These are phyloP conservation scores for Tetragonula carbonaria DNA, from an alignment of 2,888 invertebrate species.

Conservation along the genomic window DNA sequence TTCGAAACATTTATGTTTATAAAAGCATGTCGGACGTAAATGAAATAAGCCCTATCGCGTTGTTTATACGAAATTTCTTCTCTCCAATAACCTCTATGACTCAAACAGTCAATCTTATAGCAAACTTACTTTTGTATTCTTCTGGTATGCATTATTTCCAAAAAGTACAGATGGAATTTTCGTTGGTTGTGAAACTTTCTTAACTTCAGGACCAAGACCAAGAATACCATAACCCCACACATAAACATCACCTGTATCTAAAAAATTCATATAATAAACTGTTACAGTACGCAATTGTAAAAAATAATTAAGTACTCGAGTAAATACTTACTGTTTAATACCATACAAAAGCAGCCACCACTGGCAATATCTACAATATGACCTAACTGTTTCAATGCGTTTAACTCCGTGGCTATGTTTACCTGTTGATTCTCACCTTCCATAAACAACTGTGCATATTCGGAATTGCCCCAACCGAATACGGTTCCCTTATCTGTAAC, in stretches of 20 bases:
- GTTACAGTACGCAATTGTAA: constrained; percentile 7
- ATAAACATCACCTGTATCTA: constrained; percentile 93
- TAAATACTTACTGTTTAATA: constrained; percentile 89
- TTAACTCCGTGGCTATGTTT: constrained; percentile 88
- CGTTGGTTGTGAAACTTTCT: constrained; percentile 88
- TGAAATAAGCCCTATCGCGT: too few species aligned
- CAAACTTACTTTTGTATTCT: constrained; percentile 84
- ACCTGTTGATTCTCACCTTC: constrained; percentile 88
- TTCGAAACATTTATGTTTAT: too few species aligned
- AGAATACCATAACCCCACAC: constrained; percentile 98
- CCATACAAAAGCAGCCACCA: constrained; percentile 94
- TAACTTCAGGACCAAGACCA: constrained; percentile 93
- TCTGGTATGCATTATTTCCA: constrained; percentile 93
- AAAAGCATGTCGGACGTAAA: too few species aligned
- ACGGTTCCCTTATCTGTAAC: constrained; percentile 92
- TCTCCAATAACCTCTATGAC: too few species aligned
- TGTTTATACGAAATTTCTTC: too few species aligned
- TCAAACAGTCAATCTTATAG: background rate
- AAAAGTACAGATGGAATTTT: constrained; percentile 92
- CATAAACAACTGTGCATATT: constrained; percentile 93
- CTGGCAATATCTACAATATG: constrained; percentile 92
- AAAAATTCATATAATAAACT: constrained; percentile 47
- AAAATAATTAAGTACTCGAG: constrained; percentile 1
- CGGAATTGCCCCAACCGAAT: constrained; percentile 99
- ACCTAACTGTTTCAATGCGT: constrained; percentile 88